These are phyloP conservation scores for Drosophila auraria DNA, from an alignment of 1,140 invertebrate species.

Conservation along the genomic window DNA sequence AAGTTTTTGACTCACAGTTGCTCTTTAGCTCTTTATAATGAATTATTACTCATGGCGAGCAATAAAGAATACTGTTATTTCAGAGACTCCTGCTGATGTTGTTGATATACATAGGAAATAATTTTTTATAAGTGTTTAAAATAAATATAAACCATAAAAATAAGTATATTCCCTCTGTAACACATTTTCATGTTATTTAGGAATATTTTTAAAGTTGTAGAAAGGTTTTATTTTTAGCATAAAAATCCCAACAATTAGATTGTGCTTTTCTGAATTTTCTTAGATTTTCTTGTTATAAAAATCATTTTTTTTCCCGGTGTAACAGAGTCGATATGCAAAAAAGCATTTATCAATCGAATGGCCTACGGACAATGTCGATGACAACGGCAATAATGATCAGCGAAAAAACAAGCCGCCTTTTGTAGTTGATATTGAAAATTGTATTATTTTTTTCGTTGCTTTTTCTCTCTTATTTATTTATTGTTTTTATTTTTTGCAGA, in stretches of 20 bases:
- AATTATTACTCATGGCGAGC: constrained; percentile 22
- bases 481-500: constrained; percentile 22
- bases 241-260: neutral
- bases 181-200: too few relatives aligned
- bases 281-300: too few relatives aligned
- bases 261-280: neutral
- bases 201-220: too few relatives aligned
- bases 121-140: too few relatives aligned
- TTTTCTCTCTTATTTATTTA: constrained; percentile 5
- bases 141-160: too few relatives aligned
- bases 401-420: constrained; percentile 38
- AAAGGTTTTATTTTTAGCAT: too few relatives aligned
- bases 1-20: constrained; percentile 18
- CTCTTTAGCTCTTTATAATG: constrained; percentile 20
- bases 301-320: neutral
- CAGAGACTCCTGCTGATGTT: constrained; percentile 21
- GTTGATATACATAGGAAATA: constrained; percentile 23
- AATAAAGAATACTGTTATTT: constrained; percentile 14
- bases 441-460: constrained; percentile 4
- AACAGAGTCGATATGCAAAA: constrained; percentile 10
- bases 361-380: constrained; percentile 55
- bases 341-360: constrained; percentile 67
- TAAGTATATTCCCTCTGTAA: too few relatives aligned
- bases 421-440: constrained; percentile 54
- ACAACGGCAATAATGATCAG: constrained; percentile 50